Conservation (phyloP, 2,888 invertebrate genomes). For the Calameuta pallipes region DNA sequence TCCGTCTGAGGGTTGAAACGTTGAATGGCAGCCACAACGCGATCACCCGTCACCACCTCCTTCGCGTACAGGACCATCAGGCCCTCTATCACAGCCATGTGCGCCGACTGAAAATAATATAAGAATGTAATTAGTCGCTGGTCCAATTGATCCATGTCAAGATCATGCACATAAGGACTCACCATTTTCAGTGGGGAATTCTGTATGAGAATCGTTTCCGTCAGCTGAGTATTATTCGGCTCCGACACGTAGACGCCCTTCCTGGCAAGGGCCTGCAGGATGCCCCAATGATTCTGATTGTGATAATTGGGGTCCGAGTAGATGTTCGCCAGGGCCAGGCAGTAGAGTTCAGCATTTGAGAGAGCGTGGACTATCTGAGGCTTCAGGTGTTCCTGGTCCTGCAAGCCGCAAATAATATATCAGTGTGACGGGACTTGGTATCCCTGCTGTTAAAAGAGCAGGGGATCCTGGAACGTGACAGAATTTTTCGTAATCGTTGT, state of each 20-base stretch:
- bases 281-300: conserved; percentile 95
- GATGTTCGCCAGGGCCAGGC: conserved; percentile 92
- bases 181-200: conserved; percentile 95
- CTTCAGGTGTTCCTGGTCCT: conserved; percentile 94
- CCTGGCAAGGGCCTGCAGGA: conserved; percentile 90
- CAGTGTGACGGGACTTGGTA: background rate
- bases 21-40: conserved; percentile 86
- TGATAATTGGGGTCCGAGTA: conserved; percentile 97
- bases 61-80: conserved; percentile 94
- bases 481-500: background rate
- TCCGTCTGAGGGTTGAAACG: conserved; percentile 73
- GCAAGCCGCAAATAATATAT: conserved; percentile 50
- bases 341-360: conserved; percentile 95
- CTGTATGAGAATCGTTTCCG: conserved; percentile 95
- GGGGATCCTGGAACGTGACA: background rate
- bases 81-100: conserved; percentile 95
- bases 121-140: background rate
- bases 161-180: conserved; percentile 54
- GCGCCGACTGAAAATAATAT: conserved; percentile 79
- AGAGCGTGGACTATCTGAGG: conserved; percentile 91
- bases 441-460: background rate
- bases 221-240: conserved; percentile 87
- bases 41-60: conserved; percentile 90
- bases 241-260: conserved; percentile 91
- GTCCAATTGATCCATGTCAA: background rate